A percentile compares a stretch with the other conserved stretches of the same genome.
Evolutionary conservation across 2,797 vertebrate species (phyloP).

Genomic region (Selene dorsalis): DNA sequence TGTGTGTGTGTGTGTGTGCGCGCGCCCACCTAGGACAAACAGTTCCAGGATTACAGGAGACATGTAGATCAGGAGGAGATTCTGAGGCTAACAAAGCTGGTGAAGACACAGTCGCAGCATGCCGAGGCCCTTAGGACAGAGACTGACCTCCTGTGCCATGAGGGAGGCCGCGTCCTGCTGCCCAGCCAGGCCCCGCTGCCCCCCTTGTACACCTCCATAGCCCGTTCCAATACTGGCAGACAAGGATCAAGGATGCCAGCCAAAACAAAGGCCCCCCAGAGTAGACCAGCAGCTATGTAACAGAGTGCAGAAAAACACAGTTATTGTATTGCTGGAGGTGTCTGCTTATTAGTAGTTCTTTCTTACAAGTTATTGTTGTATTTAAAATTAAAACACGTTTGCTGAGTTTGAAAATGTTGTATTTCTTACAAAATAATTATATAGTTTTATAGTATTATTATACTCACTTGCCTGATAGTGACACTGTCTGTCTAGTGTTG

Average conservation of each 20-base stretch:
- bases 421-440: too few species aligned
- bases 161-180: constrained; percentile 80
- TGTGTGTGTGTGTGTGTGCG: constrained; percentile 10
- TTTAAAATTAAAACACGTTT: not conserved
- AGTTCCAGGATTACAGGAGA: constrained; percentile 78
- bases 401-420: too few species aligned
- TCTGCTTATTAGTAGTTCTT: not conserved
- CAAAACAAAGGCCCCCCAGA: not conserved
- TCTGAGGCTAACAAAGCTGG: constrained; percentile 72
- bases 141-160: constrained; percentile 81
- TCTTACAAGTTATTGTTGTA: not conserved
- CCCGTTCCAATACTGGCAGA: not conserved
- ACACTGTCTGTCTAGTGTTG: too few species aligned
- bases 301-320: not conserved
- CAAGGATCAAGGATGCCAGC: not conserved
- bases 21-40: constrained; percentile 76
- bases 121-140: constrained; percentile 79
- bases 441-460: too few species aligned
- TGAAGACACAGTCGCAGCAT: constrained; percentile 72
- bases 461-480: too few species aligned
- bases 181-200: constrained; percentile 42
- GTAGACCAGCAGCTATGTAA: not conserved
- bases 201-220: not conserved
- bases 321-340: not conserved
- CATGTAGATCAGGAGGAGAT: constrained; percentile 74